Percentiles rank a stretch among this genome's conserved stretches.
Conservation (phyloP, 2,888 invertebrate genomes). For the Xylota segnis region DNA sequence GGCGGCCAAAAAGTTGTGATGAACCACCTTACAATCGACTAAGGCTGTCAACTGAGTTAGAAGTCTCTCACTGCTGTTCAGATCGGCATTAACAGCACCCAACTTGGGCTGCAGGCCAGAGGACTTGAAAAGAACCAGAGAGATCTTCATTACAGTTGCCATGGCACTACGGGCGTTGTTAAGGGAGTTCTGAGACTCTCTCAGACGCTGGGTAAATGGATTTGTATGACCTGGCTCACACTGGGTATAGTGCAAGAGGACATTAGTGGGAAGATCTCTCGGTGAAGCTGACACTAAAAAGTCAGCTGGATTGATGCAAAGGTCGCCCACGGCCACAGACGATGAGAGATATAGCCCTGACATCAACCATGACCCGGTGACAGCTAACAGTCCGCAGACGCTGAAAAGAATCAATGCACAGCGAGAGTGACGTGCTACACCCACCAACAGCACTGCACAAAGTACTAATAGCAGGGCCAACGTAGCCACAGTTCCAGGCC, state of each 20-base stretch:
- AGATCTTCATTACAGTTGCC: conserved; percentile 84
- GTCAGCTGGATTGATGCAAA: conserved; percentile 93
- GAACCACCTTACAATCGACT: conserved; percentile 93
- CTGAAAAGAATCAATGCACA: conserved; percentile 96
- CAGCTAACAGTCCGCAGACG: conserved; percentile 93
- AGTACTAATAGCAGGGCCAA: conserved; percentile 93
- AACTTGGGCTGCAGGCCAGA: conserved; percentile 89
- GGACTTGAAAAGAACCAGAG: conserved; percentile 84
- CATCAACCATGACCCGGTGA: conserved; percentile 95
- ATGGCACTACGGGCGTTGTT: conserved; percentile 85
- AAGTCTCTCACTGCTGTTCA: conserved; percentile 91
- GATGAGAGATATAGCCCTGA: conserved; percentile 94
- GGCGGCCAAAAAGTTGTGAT: conserved; percentile 92
- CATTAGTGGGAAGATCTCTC: conserved; percentile 86
- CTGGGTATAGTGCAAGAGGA: conserved; percentile 91
- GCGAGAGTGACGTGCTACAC: conserved; percentile 94
- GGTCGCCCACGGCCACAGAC: conserved; percentile 93
- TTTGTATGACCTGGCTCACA: conserved; percentile 92
- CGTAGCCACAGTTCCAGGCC: conserved; percentile 96
- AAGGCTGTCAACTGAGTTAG: conserved; percentile 89
- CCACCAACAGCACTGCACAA: conserved; percentile 95
- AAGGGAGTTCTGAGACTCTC: conserved; percentile 91
- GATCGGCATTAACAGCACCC: conserved; percentile 91
- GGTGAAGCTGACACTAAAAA: conserved; percentile 90
- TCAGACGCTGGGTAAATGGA: conserved; percentile 92